These are phyloP conservation scores for Conops quadrifasciatus DNA, from an alignment of 2,888 invertebrate species.

Conservation along the genomic window DNA sequence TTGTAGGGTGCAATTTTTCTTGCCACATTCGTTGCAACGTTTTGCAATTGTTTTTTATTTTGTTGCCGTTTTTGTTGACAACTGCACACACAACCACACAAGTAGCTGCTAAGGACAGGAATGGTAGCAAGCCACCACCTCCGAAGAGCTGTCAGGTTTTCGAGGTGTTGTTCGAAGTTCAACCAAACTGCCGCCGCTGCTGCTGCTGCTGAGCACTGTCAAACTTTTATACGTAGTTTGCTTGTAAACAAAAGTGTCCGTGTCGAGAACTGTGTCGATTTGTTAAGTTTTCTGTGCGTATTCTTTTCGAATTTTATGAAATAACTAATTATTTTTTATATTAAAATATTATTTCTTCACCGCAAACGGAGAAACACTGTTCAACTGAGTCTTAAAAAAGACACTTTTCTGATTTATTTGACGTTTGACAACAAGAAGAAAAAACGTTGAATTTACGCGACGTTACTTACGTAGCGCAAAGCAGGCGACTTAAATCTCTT, in stretches of 20 bases:
- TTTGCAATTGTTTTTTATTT: not conserved
- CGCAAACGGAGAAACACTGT: not conserved
- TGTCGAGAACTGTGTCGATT: not conserved
- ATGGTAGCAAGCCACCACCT: too few relatives aligned
- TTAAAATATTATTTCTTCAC: too few relatives aligned
- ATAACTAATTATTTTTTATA: too few relatives aligned
- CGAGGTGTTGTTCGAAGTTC: not conserved
- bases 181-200: not conserved
- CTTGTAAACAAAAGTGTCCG: slow-evolving; percentile 8
- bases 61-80: not conserved
- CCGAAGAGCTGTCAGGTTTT: not conserved
- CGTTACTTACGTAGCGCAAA: slow-evolving; percentile 32
- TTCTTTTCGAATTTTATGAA: too few relatives aligned
- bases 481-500: slow-evolving; percentile 43
- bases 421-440: not conserved
- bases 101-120: too few relatives aligned
- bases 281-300: too few relatives aligned
- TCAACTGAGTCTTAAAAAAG: not conserved
- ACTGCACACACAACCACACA: slow-evolving; percentile 7
- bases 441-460: slow-evolving; percentile 8
- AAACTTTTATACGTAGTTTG: not conserved
- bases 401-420: not conserved
- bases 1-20: too few relatives aligned
- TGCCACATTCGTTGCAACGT: too few relatives aligned
- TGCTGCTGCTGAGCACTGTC: not conserved